Percentiles rank a stretch among this genome's conserved stretches.
These are phyloP conservation scores for Scaptomyza flava DNA, from an alignment of 2,888 invertebrate species.

Conservation along the genomic window DNA sequence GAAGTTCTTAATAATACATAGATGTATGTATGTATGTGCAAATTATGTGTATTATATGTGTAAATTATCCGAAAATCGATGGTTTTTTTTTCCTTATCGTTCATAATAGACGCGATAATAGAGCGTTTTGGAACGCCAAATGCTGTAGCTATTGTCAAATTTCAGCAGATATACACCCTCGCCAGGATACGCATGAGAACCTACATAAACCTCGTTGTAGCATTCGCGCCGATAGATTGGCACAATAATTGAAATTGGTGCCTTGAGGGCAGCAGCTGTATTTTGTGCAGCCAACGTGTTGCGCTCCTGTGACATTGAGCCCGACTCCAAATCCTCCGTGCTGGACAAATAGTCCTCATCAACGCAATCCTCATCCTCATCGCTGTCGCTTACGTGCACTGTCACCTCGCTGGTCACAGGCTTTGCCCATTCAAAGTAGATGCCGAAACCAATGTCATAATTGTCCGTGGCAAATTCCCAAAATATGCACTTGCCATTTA, in stretches of 20 bases:
- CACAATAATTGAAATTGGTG: constrained; percentile 91
- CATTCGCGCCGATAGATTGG: constrained; percentile 98
- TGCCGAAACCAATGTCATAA: constrained; percentile 98
- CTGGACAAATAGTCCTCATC: constrained; percentile 84
- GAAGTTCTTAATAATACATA: constrained; percentile 3
- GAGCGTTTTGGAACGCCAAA: constrained; percentile 99
- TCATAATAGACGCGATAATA: constrained; percentile 99
- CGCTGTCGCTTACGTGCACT: constrained; percentile 97
- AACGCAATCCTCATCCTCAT: constrained; percentile 88
- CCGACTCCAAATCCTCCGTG: constrained; percentile 88
- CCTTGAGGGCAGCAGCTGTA: constrained; percentile 56
- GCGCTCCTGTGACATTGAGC: constrained; percentile 81
- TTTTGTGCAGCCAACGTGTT: constrained; percentile 56
- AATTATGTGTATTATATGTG: no score
- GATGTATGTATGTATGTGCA: constrained; percentile 15
- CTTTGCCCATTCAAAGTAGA: constrained; percentile 99
- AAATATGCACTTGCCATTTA: constrained; percentile 95
- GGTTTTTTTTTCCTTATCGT: constrained; percentile 84
- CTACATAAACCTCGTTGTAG: constrained; percentile 98
- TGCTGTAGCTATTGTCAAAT: constrained; percentile 99
- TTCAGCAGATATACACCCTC: constrained; percentile 98
- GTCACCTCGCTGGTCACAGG: constrained; percentile 92
- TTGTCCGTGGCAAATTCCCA: constrained; percentile 99
- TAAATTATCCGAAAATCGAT: constrained; percentile 12
- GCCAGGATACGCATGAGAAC: constrained; percentile 98